Base-by-base conservation (phyloP, 1,140 invertebrate species). In the Drosophila mauritiana region DNA sequence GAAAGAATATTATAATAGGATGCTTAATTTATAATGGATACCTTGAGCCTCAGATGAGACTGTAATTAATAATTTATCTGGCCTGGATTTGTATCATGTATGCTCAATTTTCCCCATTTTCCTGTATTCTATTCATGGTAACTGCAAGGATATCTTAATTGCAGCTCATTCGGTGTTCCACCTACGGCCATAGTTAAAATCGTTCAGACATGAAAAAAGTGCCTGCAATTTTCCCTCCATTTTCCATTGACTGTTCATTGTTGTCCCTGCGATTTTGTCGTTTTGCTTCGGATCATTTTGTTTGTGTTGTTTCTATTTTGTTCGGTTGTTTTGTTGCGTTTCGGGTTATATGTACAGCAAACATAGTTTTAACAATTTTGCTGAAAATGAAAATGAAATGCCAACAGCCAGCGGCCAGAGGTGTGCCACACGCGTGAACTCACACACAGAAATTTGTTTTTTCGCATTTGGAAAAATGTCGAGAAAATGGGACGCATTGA, bases 351-450 rank as follows among this genome's bases (percentile, higher is more conserved):
- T 70, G 68, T 70, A 39, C 39, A 53, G 48, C 54, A 77, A 69
- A 77, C 45, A 69, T 77, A 83, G 84, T 86, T 86, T 86, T 64
- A 79, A 88, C 64, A 37, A 88, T 79, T 86, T 86, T 70, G 54
- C 75, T 69, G 65, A 78, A 76, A 88, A 79, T 72, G 70, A 72
- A 86, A 86, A 86, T 88, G 79, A 73, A 86, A 86, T 83, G 64
- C 45, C 78, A 84, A 85, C 72, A 83, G 72, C 80, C 73, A 55
- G 27, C 54, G 61, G 72, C 54, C 65, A 72, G 25, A 56, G 46
- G 56, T 56, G 46, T 49, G 56, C 37, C 36, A 46, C 55, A 54
- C 52, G 40, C 39, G 36, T 51, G 43, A 39, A 65, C 46, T 39
- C 7, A n/a, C 59, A 55, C 40, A 36, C 34, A 10, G 42, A 7